Percentiles rank a stretch among this genome's conserved stretches.
Conservation (phyloP, 2,888 invertebrate species). For the Tenthredo distinguenda region DNA sequence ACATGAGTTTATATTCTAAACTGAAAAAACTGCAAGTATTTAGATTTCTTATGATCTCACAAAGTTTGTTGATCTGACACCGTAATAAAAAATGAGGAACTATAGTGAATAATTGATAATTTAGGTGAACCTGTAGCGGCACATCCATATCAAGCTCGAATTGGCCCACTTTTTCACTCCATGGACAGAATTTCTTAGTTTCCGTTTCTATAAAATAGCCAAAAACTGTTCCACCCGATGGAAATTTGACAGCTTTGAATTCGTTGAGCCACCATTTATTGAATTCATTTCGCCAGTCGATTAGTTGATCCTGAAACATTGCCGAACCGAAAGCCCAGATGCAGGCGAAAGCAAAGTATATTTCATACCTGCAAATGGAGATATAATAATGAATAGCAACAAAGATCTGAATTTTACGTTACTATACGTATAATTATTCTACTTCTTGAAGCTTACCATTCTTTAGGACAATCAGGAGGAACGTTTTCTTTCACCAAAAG, state of each 20-base stretch:
- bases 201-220: constrained; percentile 93
- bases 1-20: neutral
- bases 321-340: constrained; percentile 97
- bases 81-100: neutral
- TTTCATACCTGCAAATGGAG: constrained; percentile 85
- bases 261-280: constrained; percentile 97
- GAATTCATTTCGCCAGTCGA: constrained; percentile 96
- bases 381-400: neutral
- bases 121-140: constrained; percentile 89
- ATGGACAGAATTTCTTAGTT: constrained; percentile 91
- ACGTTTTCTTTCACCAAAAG: constrained; percentile 89
- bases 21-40: neutral
- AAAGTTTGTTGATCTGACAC: neutral
- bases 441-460: constrained; percentile 82
- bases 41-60: neutral
- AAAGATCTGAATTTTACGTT: neutral
- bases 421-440: neutral
- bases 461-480: constrained; percentile 94
- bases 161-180: constrained; percentile 89
- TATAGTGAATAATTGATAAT: neutral
- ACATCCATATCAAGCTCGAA: constrained; percentile 93
- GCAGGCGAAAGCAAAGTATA: constrained; percentile 93
- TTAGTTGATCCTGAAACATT: constrained; percentile 93
- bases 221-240: constrained; percentile 90
- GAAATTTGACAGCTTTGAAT: constrained; percentile 95